phyloP scores from a whole-genome alignment of 2,113 vertebrate genomes.

The Orientallactaga bullata region DNA sequence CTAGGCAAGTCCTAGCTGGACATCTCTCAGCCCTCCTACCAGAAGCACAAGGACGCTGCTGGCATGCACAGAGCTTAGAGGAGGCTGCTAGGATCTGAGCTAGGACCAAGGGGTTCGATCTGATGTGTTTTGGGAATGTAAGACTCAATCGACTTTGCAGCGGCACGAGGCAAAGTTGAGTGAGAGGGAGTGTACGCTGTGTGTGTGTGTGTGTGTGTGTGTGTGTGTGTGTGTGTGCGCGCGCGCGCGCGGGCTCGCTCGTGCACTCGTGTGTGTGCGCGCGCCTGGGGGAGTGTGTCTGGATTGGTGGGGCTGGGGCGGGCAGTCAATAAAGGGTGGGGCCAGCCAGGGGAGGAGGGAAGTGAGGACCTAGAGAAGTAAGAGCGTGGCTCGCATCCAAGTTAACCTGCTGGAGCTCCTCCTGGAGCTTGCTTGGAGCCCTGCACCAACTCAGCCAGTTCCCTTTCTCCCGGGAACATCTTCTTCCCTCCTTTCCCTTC shows the following conservation, averaged over 20 bases:
- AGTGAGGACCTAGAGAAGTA: neutral
- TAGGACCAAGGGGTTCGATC: constrained; percentile 82
- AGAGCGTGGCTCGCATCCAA: constrained; percentile 16
- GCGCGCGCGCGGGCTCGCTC: neutral
- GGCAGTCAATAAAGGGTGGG: constrained; percentile 70
- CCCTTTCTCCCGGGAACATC: neutral
- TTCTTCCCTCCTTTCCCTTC: neutral
- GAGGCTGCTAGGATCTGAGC: neutral
- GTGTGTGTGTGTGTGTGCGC: neutral
- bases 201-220: neutral
- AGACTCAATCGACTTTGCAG: constrained; percentile 87
- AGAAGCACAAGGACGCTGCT: neutral
- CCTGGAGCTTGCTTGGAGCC: neutral
- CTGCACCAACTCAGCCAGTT: constrained; percentile 18
- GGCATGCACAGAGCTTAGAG: neutral
- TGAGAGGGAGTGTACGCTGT: neutral
- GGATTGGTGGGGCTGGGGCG: neutral
- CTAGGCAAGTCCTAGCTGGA: neutral
- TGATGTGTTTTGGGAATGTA: constrained; percentile 80
- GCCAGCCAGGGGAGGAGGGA: constrained; percentile 40
- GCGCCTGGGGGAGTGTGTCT: neutral
- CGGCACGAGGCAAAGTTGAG: constrained; percentile 88
- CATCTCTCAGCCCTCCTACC: neutral
- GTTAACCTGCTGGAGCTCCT: constrained; percentile 50
- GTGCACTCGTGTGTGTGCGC: neutral